Base-by-base conservation (phyloP, 1,140 invertebrate species). In the Dinoponera quadriceps region DNA sequence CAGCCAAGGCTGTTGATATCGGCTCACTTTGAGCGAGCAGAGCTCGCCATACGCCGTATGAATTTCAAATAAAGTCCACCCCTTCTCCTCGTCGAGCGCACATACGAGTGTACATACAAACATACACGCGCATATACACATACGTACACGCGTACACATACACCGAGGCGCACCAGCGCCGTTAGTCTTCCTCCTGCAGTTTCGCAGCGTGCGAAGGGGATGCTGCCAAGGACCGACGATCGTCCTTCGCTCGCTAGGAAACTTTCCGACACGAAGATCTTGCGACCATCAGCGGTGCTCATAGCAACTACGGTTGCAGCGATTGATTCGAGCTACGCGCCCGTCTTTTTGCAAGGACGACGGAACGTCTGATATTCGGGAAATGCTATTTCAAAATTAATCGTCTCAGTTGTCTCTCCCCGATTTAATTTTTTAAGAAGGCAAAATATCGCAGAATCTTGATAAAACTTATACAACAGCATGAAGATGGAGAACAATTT, bases 31-130 rank as follows among this genome's bases (percentile, higher is more conserved):
- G 89, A 90, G 82, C 71, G 25, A 25, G 69, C 20, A 54, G 11
- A 62, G 71, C 59, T 66, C 51, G 74, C 60, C 29, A 66, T 77
- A 77, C 89, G 71, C 49, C 54, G 71, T 81, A 86, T 90, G 90
- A 90, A 90, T 90, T 89, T 85, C 84, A 90, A 90, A 82, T 88
- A 85, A 83, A 83, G 16, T 66, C 60, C 60, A 77, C 49, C 60
- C 74, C 29, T 55, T 66, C 33, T 77, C 33, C 48, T 63, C n/a
- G 38, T 66, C 22, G 44, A 33, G 44, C 27, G 59, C 38, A 44
- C 38, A 44, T 44, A 44, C 27, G n/a, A n/a, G n/a, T n/a, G n/a
- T n/a, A n/a, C 60, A 14, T 11, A 51, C 48, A 38, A 5, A 22
- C 57, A 0, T 1, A 18, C 59, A 16, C 18, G 22, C 4, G 16